These are phyloP conservation scores for Brenthis daphne DNA, from an alignment of 2,888 invertebrate species.

Conservation along the genomic window DNA sequence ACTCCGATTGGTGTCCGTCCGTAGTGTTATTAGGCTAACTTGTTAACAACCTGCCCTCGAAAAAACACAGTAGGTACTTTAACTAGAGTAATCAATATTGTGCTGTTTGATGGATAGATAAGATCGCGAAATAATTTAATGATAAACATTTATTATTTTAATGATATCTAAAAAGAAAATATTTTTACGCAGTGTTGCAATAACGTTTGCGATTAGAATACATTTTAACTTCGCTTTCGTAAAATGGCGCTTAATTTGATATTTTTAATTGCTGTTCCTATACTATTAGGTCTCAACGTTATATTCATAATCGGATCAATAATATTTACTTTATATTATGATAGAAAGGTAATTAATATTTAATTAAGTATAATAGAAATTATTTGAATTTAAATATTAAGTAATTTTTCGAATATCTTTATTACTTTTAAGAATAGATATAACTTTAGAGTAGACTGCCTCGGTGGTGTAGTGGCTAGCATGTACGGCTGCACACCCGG, in stretches of 20 bases:
- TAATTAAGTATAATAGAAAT: not conserved
- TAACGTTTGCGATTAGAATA: not conserved
- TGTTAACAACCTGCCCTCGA: no score
- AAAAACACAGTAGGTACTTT: no score
- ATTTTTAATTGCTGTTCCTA: conserved; percentile 14
- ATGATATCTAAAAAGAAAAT: not conserved
- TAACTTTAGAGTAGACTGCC: no score
- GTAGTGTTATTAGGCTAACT: no score
- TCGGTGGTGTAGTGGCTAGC: no score
- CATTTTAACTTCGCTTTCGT: not conserved
- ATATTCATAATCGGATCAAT: conserved; percentile 26
- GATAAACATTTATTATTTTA: not conserved
- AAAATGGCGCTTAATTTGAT: conserved; percentile 7
- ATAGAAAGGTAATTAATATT: conserved; percentile 28
- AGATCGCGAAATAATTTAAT: not conserved
- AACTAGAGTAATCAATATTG: no score
- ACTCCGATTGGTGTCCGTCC: no score
- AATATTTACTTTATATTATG: conserved; percentile 20
- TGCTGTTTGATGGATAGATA: no score
- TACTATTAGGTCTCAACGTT: conserved; percentile 18
- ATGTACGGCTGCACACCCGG: no score
- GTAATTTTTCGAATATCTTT: no score
- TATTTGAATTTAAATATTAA: no score
- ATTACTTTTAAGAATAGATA: no score
- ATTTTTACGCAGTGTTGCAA: not conserved